Conservation (phyloP, 2,888 invertebrate species). For the Chrysolina oricalcia region DNA sequence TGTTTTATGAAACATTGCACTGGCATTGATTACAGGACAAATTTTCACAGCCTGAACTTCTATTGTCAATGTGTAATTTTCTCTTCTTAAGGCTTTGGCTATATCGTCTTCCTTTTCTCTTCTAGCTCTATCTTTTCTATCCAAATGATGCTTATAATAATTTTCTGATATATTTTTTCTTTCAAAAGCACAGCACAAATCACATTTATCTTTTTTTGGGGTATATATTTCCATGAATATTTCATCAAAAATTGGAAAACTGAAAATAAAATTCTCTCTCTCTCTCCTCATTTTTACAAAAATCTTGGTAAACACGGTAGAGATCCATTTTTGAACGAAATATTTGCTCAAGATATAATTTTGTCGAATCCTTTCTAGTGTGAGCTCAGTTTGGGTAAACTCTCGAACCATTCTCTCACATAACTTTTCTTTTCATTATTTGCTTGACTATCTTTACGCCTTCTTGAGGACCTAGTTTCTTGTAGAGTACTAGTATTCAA, state of each 20-base stretch:
- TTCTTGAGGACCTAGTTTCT: constrained; percentile 9
- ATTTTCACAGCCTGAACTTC: background rate
- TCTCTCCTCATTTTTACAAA: background rate
- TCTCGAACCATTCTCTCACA: background rate
- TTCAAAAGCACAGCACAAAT: too few species aligned
- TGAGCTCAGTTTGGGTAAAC: constrained; percentile 18
- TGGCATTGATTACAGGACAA: too few species aligned
- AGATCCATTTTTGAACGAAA: constrained; percentile 23
- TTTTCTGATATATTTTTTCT: too few species aligned
- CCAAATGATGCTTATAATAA: too few species aligned
- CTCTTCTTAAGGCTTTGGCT: background rate
- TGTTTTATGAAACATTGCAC: too few species aligned
- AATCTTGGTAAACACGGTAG: too few species aligned
- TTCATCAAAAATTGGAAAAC: constrained; percentile 4
- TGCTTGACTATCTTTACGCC: background rate
- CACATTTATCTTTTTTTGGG: too few species aligned
- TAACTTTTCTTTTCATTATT: background rate
- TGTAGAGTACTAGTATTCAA: constrained; percentile 6
- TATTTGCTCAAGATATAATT: constrained; percentile 25
- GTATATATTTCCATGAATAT: background rate
- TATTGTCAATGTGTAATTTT: background rate
- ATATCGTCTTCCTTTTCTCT: background rate
- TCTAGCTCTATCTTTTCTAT: too few species aligned
- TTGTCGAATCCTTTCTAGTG: too few species aligned
- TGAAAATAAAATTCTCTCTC: background rate